phyloP scores from a whole-genome alignment of 2,888 invertebrate genomes.

The Falcaria lacertinaria region DNA sequence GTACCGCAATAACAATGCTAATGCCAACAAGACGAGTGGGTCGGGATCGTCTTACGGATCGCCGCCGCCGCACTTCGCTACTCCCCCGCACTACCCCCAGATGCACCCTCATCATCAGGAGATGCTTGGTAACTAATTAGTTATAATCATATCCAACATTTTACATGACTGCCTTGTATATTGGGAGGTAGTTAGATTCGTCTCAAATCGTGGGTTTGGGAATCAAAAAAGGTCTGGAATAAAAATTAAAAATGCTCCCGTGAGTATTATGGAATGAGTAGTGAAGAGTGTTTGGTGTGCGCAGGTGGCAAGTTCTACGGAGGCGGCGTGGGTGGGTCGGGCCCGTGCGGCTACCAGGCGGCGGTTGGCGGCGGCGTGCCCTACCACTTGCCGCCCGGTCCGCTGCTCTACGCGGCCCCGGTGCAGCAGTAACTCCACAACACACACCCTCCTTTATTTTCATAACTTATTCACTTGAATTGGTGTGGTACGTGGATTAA shows the following conservation, averaged over 20 bases:
- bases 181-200: too few relatives aligned
- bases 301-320: slow-evolving; percentile 88
- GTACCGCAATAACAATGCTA: slow-evolving; percentile 59
- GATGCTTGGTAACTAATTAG: slow-evolving; percentile 57
- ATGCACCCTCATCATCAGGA: slow-evolving; percentile 77
- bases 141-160: too few relatives aligned
- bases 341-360: slow-evolving; percentile 84
- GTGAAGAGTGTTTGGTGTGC: slow-evolving; percentile 50
- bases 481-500: slow-evolving; percentile 15
- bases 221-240: too few relatives aligned
- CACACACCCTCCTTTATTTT: slow-evolving; percentile 9
- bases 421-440: slow-evolving; percentile 83
- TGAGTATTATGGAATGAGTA: not conserved
- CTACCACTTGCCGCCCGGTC: slow-evolving; percentile 80
- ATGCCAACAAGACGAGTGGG: slow-evolving; percentile 59
- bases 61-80: slow-evolving; percentile 72
- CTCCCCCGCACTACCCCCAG: slow-evolving; percentile 66
- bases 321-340: slow-evolving; percentile 77
- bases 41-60: slow-evolving; percentile 72
- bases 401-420: slow-evolving; percentile 81
- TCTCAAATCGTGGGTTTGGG: too few relatives aligned
- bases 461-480: not conserved
- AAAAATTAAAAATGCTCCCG: not conserved
- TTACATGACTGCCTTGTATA: too few relatives aligned
- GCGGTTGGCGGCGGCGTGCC: slow-evolving; percentile 81